Evolutionary conservation across 2,888 invertebrate species (phyloP).

Genomic region (Chalcis sispes): DNA sequence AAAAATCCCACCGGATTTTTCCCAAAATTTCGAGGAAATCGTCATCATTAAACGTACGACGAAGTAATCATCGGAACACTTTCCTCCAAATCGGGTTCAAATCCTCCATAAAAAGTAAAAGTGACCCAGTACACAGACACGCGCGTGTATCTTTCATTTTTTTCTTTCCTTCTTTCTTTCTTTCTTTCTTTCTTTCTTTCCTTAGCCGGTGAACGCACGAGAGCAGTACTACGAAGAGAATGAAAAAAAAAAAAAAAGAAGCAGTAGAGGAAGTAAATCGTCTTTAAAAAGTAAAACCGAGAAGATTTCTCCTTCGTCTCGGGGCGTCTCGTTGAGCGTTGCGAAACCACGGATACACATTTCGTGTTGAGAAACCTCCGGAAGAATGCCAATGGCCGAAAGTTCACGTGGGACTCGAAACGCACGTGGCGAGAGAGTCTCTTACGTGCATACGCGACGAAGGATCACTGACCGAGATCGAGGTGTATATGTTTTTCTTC

Average conservation of each 20-base stretch:
- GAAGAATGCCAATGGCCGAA: conserved; percentile 28
- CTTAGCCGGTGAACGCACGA: no score
- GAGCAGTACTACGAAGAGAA: neutral
- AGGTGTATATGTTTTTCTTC: neutral
- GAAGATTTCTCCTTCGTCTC: conserved; percentile 59
- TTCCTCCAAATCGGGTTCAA: conserved; percentile 42
- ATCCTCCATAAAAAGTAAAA: conserved; percentile 52
- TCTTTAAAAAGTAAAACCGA: conserved; percentile 66
- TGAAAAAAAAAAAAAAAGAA: neutral
- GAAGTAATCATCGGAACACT: neutral
- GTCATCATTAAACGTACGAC: conserved; percentile 4
- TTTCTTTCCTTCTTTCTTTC: no score
- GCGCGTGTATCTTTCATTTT: neutral
- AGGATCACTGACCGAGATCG: conserved; percentile 47
- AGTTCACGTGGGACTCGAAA: neutral
- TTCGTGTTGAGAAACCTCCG: neutral
- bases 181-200: no score
- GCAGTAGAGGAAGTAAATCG: conserved; percentile 29
- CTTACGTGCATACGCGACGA: neutral
- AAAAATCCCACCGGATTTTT: neutral
- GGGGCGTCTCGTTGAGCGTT: neutral
- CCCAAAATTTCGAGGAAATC: conserved; percentile 24
- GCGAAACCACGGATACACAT: neutral
- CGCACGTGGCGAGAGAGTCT: neutral
- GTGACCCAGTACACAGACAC: conserved; percentile 21